Base-by-base conservation (phyloP, 2,797 vertebrate genomes). In the Melanotaenia nigrans region DNA sequence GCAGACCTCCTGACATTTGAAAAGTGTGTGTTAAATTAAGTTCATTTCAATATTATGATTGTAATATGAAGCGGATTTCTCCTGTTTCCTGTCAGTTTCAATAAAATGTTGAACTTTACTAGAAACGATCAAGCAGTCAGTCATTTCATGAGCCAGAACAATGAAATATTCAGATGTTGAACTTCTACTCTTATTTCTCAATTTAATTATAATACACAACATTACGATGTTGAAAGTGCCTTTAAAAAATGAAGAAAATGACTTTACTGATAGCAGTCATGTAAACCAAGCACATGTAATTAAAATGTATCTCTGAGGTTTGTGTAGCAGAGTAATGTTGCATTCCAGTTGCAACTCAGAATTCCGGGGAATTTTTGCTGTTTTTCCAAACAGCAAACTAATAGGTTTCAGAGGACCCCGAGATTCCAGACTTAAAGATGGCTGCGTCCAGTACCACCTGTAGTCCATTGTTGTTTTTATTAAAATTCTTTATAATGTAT, bases 41-140 rank as follows among this genome's bases (percentile, higher is more conserved):
- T 68, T 80, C 30, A 83, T 77, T 85, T 86, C 57, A 78, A 73
- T 82, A 79, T 81, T 75, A 70, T 61, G 71, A 86, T 74, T 83
- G 58, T 61, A 35, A 76, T 56, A 20, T 61, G 64, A 77, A 56
- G 28, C 53, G 18, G 25, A 68, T 65, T 9, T 38, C 3, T 13
- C 18, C 24, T 16, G 5, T 32, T 71, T 22, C 25, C 63, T 68
- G 42, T 55, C 65, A 28, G 2, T 68, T 72, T 66, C 36, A 65
- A 25, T 67, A 33, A 61, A 61, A 51, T 14, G 0, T 24, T 18
- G 8, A 51, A 25, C 35, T 61, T 40, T 35, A 72, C 40, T 33
- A 42, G 3, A 71, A 45, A 33, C 13, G 25, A 42, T 16, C 22
- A 22, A 14, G 4, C 18, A 56, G 62, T 69, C 42, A 57, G n/a